Conservation (phyloP, 64 coral and sea anemone species). For the Montipora efflorescens region DNA sequence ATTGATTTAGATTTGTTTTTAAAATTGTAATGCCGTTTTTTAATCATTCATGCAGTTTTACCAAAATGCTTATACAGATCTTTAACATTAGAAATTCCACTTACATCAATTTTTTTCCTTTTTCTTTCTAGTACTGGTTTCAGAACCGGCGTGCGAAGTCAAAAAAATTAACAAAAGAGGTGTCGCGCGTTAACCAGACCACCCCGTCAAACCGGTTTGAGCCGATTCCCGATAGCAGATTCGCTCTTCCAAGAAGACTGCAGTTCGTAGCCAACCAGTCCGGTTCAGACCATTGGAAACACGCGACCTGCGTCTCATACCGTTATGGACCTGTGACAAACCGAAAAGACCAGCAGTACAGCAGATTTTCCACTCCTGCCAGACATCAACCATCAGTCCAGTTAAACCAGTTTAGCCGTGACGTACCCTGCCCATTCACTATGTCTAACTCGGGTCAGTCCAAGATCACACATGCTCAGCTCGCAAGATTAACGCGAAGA, state of each 20-base stretch:
- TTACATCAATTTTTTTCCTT: not conserved
- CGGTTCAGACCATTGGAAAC: not conserved
- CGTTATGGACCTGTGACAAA: not conserved
- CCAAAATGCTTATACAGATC: no score
- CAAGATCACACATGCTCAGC: not conserved
- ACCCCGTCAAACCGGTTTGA: conserved; percentile 23
- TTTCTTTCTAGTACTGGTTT: conserved; percentile 19
- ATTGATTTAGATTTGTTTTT: no score
- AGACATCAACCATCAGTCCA: not conserved
- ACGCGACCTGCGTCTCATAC: not conserved
- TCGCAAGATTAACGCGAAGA: not conserved
- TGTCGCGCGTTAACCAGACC: not conserved
- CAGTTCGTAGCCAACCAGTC: not conserved
- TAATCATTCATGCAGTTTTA: no score
- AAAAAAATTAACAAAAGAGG: not conserved
- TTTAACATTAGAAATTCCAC: no score
- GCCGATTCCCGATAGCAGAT: not conserved
- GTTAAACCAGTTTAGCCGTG: not conserved
- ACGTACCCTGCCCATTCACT: not conserved
- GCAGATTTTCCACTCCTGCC: not conserved
- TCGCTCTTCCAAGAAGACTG: not conserved
- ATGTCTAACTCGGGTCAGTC: not conserved
- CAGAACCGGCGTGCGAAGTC: conserved; percentile 29
- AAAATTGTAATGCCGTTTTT: no score
- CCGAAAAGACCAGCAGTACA: not conserved